Evolutionary conservation across 1,140 invertebrate genomes (phyloP).

Genomic region (Neotoxoptera formosana): DNA sequence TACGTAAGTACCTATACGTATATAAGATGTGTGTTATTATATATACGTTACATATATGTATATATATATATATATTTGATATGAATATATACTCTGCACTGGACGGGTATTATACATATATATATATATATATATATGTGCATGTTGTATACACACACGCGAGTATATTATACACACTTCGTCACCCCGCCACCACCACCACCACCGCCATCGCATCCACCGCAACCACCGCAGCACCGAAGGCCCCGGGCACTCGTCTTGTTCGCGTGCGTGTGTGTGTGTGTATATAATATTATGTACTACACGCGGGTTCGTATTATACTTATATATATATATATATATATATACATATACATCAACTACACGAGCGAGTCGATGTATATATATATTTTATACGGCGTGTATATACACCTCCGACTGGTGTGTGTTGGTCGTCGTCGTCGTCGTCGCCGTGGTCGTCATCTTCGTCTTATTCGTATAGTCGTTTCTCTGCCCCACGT

Average conservation of each 20-base stretch:
- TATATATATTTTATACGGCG: neutral
- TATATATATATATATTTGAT: neutral
- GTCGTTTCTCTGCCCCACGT: neutral
- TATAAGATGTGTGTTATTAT: neutral
- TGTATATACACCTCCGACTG: neutral
- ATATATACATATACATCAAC: neutral
- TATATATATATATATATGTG: neutral
- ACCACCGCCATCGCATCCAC: neutral
- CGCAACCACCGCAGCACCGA: neutral
- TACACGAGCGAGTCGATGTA: neutral
- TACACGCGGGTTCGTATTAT: neutral
- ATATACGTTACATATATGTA: neutral
- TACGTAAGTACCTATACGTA: neutral
- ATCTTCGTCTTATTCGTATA: neutral
- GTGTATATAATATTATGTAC: neutral
- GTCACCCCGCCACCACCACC: neutral
- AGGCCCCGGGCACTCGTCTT: slow-evolving; percentile 30
- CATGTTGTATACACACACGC: neutral
- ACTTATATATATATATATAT: neutral
- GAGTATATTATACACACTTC: neutral
- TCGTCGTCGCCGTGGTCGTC: neutral
- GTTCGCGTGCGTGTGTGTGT: neutral
- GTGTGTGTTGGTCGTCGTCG: slow-evolving; percentile 28
- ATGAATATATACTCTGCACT: neutral
- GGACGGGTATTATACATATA: neutral